Evolutionary conservation across 1,140 invertebrate species (phyloP).

Genomic region (roundworm (Caenorhabditis elegans)): WBcel235 BX284606.5:9214001-9214500

Average conservation of each 20-base stretch:
- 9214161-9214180: conserved; percentile 20
- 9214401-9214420: conserved; percentile 32
- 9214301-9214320: neutral
- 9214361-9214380: conserved; percentile 1
- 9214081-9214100: conserved; percentile 9
- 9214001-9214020: neutral
- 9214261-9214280: neutral
- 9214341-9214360: neutral
- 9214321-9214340: conserved; percentile 26
- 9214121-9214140: neutral
- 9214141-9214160: neutral
- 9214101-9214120: neutral
- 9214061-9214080: neutral
- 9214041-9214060: neutral
- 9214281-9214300: neutral
- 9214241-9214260: neutral
- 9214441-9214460: conserved; percentile 15
- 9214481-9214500: no score
- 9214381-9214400: conserved; percentile 16
- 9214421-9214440: conserved; percentile 40
- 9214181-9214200: neutral
- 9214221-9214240: neutral
- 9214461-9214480: neutral
- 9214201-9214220: neutral
- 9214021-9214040: conserved; percentile 12